Conservation (phyloP, 2,797 vertebrate genomes). For the Percopsis omiscomaycus region DNA sequence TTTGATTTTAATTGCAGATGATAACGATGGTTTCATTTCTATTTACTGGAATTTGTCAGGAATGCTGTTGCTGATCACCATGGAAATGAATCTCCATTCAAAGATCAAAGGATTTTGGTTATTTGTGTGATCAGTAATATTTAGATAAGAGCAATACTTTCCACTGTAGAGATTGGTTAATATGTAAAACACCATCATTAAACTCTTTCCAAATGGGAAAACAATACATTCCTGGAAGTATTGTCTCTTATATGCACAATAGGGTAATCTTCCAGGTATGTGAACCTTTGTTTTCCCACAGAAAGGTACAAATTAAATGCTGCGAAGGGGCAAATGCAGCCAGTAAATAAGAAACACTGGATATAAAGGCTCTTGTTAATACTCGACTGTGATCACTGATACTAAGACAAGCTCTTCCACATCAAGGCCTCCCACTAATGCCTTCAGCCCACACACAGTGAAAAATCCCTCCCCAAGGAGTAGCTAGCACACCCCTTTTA, state of each 20-base stretch:
- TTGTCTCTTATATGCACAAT: no score
- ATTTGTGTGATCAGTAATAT: constrained; percentile 31
- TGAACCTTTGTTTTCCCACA: no score
- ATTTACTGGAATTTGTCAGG: constrained; percentile 25
- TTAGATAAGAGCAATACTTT: constrained; percentile 41
- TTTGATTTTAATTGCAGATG: constrained; percentile 41
- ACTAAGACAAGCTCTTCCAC: background rate
- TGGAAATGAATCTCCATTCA: constrained; percentile 45
- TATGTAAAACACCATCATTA: constrained; percentile 42
- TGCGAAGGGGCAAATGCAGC: constrained; percentile 4
- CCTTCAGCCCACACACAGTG: background rate
- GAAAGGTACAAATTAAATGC: constrained; percentile 20
- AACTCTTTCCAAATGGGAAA: constrained; percentile 43
- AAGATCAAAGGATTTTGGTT: constrained; percentile 47
- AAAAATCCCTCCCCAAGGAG: no score
- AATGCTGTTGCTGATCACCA: constrained; percentile 45
- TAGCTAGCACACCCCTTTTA: background rate
- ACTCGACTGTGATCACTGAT: constrained; percentile 14
- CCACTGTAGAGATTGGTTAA: constrained; percentile 34
- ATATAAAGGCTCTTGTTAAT: constrained; percentile 30
- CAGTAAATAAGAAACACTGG: constrained; percentile 27
- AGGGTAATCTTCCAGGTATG: no score
- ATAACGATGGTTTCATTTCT: constrained; percentile 38
- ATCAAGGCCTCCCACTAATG: constrained; percentile 1
- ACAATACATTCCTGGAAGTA: no score